phyloP scores from a whole-genome alignment of 2,113 vertebrate genomes.

The Megaptera novaeangliae region DNA sequence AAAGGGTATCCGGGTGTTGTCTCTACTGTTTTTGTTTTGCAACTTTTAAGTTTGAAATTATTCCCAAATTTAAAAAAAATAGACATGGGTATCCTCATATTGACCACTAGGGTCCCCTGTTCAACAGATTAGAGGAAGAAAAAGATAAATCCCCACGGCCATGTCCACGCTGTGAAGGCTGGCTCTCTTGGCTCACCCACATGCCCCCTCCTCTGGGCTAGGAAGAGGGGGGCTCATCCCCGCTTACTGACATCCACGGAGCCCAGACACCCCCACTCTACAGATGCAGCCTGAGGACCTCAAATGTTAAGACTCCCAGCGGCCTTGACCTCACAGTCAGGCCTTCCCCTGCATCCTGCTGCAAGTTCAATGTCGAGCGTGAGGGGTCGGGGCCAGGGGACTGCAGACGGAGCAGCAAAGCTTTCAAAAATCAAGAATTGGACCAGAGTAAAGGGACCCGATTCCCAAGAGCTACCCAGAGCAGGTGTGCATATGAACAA shows the following conservation, averaged over 20 bases:
- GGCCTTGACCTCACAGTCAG: neutral
- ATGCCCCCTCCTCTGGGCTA: no score
- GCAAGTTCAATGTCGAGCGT: neutral
- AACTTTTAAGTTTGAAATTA: neutral
- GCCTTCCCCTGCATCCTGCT: no score
- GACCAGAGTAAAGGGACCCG: neutral
- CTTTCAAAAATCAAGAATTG: neutral
- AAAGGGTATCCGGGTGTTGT: neutral
- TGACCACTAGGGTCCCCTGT: neutral
- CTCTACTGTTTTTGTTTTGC: neutral
- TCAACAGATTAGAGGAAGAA: neutral
- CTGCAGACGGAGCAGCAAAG: neutral
- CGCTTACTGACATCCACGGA: no score
- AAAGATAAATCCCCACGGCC: neutral
- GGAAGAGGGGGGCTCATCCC: neutral
- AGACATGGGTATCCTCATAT: neutral
- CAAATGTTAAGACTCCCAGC: neutral
- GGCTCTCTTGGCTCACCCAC: neutral
- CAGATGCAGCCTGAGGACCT: neutral
- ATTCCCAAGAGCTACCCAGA: neutral
- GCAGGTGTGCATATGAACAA: neutral
- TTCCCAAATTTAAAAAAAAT: neutral
- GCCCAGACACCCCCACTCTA: neutral
- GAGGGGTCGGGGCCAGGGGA: no score
- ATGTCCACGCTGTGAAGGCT: rapidly evolving